Conservation (phyloP, 2,888 invertebrate species). For the Creontiades dilutus region DNA sequence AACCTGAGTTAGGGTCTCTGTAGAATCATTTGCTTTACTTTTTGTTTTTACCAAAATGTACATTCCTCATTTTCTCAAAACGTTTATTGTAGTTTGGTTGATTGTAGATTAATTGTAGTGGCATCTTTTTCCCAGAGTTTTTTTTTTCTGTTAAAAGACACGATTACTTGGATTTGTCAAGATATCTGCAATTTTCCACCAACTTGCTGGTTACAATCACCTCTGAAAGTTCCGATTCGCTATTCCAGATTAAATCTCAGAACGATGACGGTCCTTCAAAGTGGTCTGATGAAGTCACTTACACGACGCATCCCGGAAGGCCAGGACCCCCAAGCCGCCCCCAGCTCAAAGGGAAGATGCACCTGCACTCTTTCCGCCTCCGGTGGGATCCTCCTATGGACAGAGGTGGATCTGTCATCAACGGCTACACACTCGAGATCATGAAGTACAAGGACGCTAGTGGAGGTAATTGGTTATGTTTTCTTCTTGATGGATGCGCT, state of each 20-base stretch:
- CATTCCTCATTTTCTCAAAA: too few species aligned
- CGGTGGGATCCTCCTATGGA: constrained; percentile 90
- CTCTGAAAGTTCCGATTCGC: background rate
- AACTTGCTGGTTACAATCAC: too few species aligned
- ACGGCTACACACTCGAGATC: constrained; percentile 85
- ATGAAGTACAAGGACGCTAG: constrained; percentile 81
- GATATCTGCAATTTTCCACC: too few species aligned
- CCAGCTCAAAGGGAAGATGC: constrained; percentile 88
- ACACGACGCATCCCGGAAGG: constrained; percentile 88
- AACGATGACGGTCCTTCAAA: constrained; percentile 91
- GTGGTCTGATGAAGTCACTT: constrained; percentile 89
- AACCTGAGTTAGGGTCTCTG: too few species aligned
- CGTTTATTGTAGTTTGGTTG: too few species aligned
- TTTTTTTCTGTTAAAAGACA: too few species aligned
- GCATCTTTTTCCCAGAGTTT: too few species aligned
- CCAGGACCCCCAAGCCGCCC: constrained; percentile 90
- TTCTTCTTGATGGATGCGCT: too few species aligned
- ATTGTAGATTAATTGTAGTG: too few species aligned
- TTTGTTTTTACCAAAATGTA: too few species aligned
- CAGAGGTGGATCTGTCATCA: constrained; percentile 86
- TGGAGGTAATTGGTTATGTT: constrained; percentile 74
- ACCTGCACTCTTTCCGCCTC: constrained; percentile 88
- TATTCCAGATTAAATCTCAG: constrained; percentile 85
- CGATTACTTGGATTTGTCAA: too few species aligned
- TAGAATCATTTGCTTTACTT: too few species aligned